Conservation (phyloP, 2,888 invertebrate genomes). For the Drosophila niveifrons region DNA sequence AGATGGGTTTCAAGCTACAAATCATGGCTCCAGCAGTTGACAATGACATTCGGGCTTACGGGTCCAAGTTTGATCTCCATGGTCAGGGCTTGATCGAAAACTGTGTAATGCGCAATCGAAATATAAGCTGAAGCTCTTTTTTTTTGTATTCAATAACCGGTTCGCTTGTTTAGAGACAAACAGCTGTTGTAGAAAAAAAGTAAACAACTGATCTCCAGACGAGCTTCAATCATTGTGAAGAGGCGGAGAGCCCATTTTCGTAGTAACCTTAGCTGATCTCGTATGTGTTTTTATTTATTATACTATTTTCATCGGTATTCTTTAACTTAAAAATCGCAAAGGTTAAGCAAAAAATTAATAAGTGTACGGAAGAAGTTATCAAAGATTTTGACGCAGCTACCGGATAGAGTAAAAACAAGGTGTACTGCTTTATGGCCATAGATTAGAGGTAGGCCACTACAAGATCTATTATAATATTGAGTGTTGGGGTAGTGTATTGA, state of each 20-base stretch:
- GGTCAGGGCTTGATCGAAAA: conserved; percentile 61
- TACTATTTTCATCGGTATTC: not conserved
- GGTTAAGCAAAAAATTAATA: not conserved
- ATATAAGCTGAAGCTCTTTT: not conserved
- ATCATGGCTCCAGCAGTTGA: conserved; percentile 6
- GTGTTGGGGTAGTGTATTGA: conserved; percentile 11
- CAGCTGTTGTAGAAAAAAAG: conserved; percentile 50
- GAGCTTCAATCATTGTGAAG: conserved; percentile 29
- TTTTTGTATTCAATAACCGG: conserved; percentile 51
- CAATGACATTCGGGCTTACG: conserved; percentile 20
- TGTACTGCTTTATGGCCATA: not conserved
- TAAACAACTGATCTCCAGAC: conserved; percentile 29
- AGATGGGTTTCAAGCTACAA: conserved; percentile 8
- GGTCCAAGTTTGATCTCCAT: conserved; percentile 53
- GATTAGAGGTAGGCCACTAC: not conserved
- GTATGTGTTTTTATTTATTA: not conserved
- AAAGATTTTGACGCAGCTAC: not conserved
- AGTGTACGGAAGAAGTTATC: not conserved
- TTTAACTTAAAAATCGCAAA: not conserved
- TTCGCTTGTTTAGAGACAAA: conserved; percentile 21
- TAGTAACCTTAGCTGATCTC: conserved; percentile 10
- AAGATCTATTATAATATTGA: not conserved
- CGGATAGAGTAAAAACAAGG: not conserved
- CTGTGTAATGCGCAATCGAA: conserved; percentile 9
- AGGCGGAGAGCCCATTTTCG: conserved; percentile 30